Evolutionary conservation across 2,797 vertebrate genomes (phyloP).

Genomic region (Notoglanidium macrostoma): DNA sequence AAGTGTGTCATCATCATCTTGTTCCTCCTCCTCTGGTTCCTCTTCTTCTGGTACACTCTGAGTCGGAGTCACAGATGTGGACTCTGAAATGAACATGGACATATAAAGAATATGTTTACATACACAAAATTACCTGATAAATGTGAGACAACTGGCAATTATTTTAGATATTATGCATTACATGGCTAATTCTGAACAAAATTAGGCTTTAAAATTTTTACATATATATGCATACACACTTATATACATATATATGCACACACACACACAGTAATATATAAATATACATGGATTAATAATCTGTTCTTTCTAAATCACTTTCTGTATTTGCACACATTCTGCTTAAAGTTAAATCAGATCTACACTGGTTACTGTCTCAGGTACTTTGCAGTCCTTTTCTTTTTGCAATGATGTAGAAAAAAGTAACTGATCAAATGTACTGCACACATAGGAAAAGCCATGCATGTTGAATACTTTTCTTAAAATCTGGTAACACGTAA

Average conservation of each 20-base stretch:
- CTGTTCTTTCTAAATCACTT: not conserved
- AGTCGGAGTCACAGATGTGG: constrained; percentile 63
- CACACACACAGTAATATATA: not conserved
- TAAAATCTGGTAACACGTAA: not conserved
- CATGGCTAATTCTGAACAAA: too few relatives aligned
- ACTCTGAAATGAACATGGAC: constrained; percentile 57
- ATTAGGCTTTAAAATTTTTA: too few relatives aligned
- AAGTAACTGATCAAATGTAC: too few relatives aligned
- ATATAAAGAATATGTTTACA: not conserved
- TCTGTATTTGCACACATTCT: not conserved
- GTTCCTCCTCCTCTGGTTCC: constrained; percentile 83
- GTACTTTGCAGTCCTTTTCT: not conserved
- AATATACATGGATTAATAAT: not conserved
- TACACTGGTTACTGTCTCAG: not conserved
- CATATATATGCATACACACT: too few relatives aligned
- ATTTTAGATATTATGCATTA: not conserved
- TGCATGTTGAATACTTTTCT: not conserved
- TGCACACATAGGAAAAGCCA: not conserved
- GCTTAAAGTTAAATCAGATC: not conserved
- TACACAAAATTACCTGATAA: not conserved
- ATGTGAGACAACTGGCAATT: not conserved
- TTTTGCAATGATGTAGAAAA: too few relatives aligned
- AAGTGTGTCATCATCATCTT: constrained; percentile 83
- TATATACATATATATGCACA: too few relatives aligned
- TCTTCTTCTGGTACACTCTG: constrained; percentile 67